Evolutionary conservation across 2,113 vertebrate genomes (phyloP), one percentile per base, ranked within the genome.

Genomic region (Odontophorus gujanensis): DNA sequence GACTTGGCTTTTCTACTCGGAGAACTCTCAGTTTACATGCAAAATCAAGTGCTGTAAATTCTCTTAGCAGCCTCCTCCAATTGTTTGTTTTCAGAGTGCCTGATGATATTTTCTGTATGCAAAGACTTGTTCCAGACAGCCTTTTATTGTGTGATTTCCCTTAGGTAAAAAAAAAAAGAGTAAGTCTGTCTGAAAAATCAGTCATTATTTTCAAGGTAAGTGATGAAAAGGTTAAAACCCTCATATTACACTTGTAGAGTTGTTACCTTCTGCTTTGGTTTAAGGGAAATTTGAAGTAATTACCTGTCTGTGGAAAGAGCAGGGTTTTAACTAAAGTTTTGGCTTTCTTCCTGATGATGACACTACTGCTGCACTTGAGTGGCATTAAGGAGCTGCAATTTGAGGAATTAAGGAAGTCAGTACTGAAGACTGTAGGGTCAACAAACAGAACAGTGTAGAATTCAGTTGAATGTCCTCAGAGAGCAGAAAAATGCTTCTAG

Each of bases 171-270:
- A 28, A 53, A 42, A 22, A 68, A 72, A 26, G 21, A 57, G 6
- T 30, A n/a, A 12, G 13, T 66, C 32, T 42, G 7, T 19, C 34
- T 22, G 45, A 12, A 9, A 42, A 66, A 67, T 62, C 13, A 20
- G 3, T 42, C 30, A 2, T 43, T 8, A 30, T 87, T 81, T 85
- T 42, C 24, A 67, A 48, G 9, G 51, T 63, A 48, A 53, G 51
- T 47, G 42, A 25, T 3, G 9, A 73, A 80, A 47, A 73, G 58
- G 74, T 80, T 69, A 57, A 94, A 94, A 90, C 36, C 7, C 55
- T 48, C 8, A 2, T 2, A 12, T 61, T 47, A 21, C 7, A 6
- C 12, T 51, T 6, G 1, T 20, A 34, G 25, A 21, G 32, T 73
- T 68, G n/a, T 9, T 51, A 2, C 4, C 6, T 66, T 66, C n/a